These are phyloP conservation scores for Araneus ventricosus DNA, from an alignment of 1,140 invertebrate species.

Conservation along the genomic window DNA sequence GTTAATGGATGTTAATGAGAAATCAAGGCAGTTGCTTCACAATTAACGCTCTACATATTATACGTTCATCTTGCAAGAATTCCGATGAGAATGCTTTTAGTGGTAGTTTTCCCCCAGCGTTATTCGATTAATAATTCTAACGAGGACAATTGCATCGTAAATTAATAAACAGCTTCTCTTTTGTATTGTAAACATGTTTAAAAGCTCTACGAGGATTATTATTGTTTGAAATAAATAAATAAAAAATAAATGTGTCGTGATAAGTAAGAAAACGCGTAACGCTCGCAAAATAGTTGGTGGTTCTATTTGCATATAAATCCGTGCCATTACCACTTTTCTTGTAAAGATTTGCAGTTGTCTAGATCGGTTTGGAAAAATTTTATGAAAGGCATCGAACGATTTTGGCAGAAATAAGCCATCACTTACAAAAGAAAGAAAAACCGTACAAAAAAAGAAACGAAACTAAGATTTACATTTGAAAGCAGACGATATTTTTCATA, in stretches of 20 bases:
- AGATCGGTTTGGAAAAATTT: neutral
- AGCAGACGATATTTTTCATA: neutral
- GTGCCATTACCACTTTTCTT: neutral
- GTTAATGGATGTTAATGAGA: neutral
- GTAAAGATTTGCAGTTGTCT: neutral
- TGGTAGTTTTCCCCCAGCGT: neutral
- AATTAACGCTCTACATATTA: neutral
- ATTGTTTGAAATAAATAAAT: neutral
- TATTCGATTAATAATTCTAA: neutral
- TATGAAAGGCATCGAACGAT: neutral
- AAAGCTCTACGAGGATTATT: neutral
- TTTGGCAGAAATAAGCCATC: neutral
- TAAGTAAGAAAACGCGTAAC: neutral
- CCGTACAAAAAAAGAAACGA: neutral
- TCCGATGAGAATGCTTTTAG: neutral
- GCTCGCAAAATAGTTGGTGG: neutral
- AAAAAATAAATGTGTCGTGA: neutral
- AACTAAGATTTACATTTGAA: slow-evolving; percentile 3
- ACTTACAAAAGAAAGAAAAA: neutral
- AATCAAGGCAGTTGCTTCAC: neutral
- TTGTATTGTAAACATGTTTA: neutral
- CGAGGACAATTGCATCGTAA: neutral
- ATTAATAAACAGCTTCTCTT: neutral
- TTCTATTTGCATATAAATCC: neutral
- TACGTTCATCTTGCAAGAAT: neutral